Evolutionary conservation across 64 coral and sea anemone genomes (phyloP).

Genomic region (Montipora foliosa): DNA sequence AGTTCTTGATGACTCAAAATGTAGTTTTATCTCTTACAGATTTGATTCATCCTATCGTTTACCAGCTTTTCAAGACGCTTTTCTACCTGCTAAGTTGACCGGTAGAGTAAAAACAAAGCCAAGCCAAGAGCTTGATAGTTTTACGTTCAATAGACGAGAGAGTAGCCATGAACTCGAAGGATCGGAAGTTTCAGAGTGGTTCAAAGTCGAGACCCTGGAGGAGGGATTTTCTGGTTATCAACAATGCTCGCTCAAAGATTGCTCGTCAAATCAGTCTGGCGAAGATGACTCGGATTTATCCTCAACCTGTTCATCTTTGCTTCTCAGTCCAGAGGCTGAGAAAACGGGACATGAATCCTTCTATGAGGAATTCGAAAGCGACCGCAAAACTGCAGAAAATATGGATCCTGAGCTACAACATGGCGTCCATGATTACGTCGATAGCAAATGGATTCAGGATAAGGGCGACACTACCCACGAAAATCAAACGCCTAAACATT

Average conservation of each 20-base stretch:
- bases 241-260: background rate
- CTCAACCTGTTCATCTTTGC: constrained; percentile 10
- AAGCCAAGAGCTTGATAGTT: background rate
- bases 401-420: background rate
- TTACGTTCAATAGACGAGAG: background rate
- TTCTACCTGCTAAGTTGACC: constrained; percentile 42
- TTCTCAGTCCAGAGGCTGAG: background rate
- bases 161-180: background rate
- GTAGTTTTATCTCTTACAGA: constrained; percentile 73
- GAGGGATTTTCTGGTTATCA: constrained; percentile 61
- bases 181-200: constrained; percentile 41
- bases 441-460: background rate
- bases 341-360: background rate
- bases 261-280: background rate
- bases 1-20: constrained; percentile 49
- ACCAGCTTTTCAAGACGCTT: constrained; percentile 73
- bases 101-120: constrained; percentile 34
- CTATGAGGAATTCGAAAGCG: constrained; percentile 30
- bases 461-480: constrained; percentile 9
- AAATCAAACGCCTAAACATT: constrained; percentile 68
- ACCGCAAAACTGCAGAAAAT: background rate
- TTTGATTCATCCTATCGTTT: constrained; percentile 63
- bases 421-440: constrained; percentile 8
- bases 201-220: constrained; percentile 71
- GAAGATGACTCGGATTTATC: constrained; percentile 25